A percentile compares a stretch with the other conserved stretches of the same genome.
Evolutionary conservation across 2,797 vertebrate species (phyloP).

Genomic region (Psittacula echo): DNA sequence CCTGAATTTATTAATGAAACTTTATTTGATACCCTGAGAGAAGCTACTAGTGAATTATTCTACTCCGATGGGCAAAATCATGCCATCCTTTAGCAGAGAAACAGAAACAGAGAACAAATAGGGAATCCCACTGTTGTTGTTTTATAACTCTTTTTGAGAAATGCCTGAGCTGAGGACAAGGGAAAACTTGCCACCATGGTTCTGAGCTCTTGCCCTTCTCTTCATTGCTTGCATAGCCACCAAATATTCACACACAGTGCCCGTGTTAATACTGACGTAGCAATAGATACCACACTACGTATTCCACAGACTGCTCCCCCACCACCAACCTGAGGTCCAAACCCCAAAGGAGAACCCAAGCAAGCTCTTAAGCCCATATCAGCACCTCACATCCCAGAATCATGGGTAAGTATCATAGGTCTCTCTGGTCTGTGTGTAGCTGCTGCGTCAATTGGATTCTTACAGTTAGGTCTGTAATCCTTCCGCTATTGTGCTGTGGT

Average conservation of each 20-base stretch:
- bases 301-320: neutral
- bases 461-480: neutral
- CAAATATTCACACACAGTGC: neutral
- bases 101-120: neutral
- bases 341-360: neutral
- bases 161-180: neutral
- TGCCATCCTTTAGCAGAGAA: neutral
- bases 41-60: neutral
- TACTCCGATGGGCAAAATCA: neutral
- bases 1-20: neutral
- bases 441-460: neutral
- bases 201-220: neutral
- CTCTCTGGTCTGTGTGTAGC: neutral
- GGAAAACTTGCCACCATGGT: neutral
- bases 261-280: neutral
- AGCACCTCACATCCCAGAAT: neutral
- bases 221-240: neutral
- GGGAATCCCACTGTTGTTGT: neutral
- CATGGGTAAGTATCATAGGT: fast-evolving
- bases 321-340: neutral
- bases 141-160: neutral
- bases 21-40: neutral
- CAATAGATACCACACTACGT: neutral
- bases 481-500: fast-evolving
- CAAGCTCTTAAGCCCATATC: neutral